These are phyloP conservation scores for Pseudolaguvia tuberculata DNA, from an alignment of 2,113 vertebrate species.

Conservation along the genomic window DNA sequence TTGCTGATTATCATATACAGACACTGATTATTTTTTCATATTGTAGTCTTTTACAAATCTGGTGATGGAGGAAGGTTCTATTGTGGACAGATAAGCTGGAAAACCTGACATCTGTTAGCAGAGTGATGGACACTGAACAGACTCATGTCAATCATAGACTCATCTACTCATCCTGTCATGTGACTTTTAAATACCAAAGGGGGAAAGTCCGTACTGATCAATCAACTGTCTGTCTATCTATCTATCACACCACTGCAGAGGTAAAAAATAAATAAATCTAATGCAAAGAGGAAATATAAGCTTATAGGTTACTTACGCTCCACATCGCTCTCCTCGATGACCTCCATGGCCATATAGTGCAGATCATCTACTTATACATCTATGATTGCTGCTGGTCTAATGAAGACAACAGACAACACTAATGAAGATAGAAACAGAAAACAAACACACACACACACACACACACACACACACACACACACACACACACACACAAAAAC, in stretches of 20 bases:
- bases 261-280: neutral
- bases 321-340: constrained; percentile 68
- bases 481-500: neutral
- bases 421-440: neutral
- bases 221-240: neutral
- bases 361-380: constrained; percentile 49
- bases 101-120: too few relatives aligned
- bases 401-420: constrained; percentile 6
- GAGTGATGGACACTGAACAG: too few relatives aligned
- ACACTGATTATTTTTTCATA: neutral
- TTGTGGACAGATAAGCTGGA: too few relatives aligned
- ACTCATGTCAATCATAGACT: too few relatives aligned
- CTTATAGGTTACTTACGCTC: constrained; percentile 64
- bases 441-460: neutral
- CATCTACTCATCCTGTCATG: too few relatives aligned
- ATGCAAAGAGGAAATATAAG: neutral
- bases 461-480: neutral
- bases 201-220: too few relatives aligned
- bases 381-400: constrained; percentile 6
- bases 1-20: neutral
- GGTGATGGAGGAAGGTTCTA: too few relatives aligned
- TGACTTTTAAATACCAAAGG: too few relatives aligned
- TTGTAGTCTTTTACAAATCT: neutral
- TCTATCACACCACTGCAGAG: neutral
- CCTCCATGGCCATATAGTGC: constrained; percentile 38